phyloP scores from a whole-genome alignment of 2,797 vertebrate species.

The Rhinatrema bivittatum region DNA sequence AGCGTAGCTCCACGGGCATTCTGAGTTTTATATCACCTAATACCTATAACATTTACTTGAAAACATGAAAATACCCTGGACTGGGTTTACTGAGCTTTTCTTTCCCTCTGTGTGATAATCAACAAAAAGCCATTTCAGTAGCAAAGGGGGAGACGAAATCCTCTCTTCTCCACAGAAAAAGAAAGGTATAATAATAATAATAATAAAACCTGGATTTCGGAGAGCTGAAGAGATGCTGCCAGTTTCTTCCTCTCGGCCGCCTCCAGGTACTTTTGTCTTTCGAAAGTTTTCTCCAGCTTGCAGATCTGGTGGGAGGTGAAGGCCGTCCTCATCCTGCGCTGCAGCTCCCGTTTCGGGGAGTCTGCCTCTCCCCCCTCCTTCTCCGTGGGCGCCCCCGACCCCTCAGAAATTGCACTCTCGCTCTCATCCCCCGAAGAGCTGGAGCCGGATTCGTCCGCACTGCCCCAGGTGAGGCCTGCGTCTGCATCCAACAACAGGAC shows the following conservation, averaged over 20 bases:
- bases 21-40: no score
- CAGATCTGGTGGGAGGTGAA: conserved; percentile 60
- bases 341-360: conserved; percentile 7
- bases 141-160: no score
- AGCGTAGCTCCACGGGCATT: no score
- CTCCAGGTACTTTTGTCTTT: conserved; percentile 55
- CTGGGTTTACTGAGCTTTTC: no score
- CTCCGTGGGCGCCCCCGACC: neutral
- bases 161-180: no score
- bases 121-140: no score
- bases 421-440: conserved; percentile 29
- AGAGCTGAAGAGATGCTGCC: conserved; percentile 51
- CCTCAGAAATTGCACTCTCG: conserved; percentile 5
- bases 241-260: conserved; percentile 50
- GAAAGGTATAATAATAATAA: no score
- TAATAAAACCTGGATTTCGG: conserved; percentile 61
- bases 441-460: conserved; percentile 12
- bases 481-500: no score
- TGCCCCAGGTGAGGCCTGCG: conserved; percentile 17
- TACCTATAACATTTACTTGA: no score
- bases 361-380: neutral
- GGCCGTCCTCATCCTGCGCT: conserved; percentile 54
- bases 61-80: no score
- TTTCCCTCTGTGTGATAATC: no score
- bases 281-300: conserved; percentile 58